phyloP scores from a whole-genome alignment of 2,888 invertebrate genomes.

The Hydropsyche betteni region DNA sequence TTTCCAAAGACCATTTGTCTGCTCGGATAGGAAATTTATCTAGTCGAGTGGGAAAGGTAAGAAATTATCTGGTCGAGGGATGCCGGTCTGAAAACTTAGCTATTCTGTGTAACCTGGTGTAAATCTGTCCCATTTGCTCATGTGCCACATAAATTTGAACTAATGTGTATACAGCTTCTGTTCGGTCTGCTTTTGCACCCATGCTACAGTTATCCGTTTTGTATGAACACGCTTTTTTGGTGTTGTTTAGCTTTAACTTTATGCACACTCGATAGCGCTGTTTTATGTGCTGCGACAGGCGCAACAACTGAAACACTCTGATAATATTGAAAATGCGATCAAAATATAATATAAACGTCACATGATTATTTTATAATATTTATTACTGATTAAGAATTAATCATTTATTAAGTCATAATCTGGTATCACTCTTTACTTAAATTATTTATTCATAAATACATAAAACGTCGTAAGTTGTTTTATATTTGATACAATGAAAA shows the following conservation, averaged over 20 bases:
- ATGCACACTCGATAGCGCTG: conserved; percentile 21
- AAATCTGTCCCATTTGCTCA: conserved; percentile 34
- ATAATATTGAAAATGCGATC: too few species aligned
- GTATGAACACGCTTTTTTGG: not conserved
- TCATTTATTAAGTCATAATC: too few species aligned
- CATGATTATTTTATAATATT: too few species aligned
- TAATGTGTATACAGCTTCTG: conserved; percentile 29
- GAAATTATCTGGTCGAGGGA: conserved; percentile 35
- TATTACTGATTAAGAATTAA: too few species aligned
- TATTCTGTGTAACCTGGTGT: conserved; percentile 25
- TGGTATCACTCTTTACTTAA: too few species aligned
- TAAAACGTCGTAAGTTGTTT: too few species aligned
- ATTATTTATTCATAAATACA: too few species aligned
- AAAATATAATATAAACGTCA: too few species aligned
- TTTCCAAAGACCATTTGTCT: conserved; percentile 31
- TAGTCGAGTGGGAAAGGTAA: conserved; percentile 34
- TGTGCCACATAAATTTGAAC: conserved; percentile 29
- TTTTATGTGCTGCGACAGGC: not conserved
- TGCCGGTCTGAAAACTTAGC: conserved; percentile 32
- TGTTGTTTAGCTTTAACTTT: not conserved
- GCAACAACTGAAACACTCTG: not conserved
- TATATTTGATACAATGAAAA: too few species aligned
- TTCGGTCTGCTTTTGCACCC: conserved; percentile 11
- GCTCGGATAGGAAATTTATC: conserved; percentile 34
- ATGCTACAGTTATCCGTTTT: not conserved